Conservation (phyloP, 2,797 vertebrate species). For the Malacoctenus gilli region DNA sequence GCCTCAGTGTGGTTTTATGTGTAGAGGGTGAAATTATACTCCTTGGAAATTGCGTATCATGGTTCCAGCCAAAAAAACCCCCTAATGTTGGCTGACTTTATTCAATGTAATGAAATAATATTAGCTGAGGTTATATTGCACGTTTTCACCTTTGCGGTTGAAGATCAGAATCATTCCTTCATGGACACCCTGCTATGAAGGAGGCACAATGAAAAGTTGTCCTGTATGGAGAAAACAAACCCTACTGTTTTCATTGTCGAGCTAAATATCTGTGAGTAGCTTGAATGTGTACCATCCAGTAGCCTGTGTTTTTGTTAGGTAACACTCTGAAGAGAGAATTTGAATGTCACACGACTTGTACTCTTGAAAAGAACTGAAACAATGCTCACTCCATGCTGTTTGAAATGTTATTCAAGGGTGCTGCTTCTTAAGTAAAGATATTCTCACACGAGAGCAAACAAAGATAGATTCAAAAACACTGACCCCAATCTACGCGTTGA, state of each 20-base stretch:
- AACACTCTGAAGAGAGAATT: too few species aligned
- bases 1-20: background rate
- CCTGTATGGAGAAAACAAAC: too few species aligned
- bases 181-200: background rate
- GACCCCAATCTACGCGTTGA: slow-evolving; percentile 8
- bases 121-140: too few species aligned
- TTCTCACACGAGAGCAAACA: background rate
- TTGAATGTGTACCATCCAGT: too few species aligned
- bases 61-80: background rate
- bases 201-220: too few species aligned
- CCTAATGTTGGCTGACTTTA: background rate
- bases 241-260: too few species aligned
- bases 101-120: background rate
- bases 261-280: too few species aligned
- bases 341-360: background rate
- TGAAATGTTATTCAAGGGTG: background rate
- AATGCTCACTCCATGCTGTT: background rate
- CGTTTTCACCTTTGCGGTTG: too few species aligned
- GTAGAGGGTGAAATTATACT: background rate
- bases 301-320: background rate
- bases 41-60: background rate
- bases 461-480: slow-evolving; percentile 17
- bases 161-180: too few species aligned
- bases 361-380: background rate
- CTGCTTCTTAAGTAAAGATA: background rate